Evolutionary conservation across 2,888 invertebrate genomes (phyloP), one percentile per base, ranked within the genome.

Genomic region (Tetranychus piercei): DNA sequence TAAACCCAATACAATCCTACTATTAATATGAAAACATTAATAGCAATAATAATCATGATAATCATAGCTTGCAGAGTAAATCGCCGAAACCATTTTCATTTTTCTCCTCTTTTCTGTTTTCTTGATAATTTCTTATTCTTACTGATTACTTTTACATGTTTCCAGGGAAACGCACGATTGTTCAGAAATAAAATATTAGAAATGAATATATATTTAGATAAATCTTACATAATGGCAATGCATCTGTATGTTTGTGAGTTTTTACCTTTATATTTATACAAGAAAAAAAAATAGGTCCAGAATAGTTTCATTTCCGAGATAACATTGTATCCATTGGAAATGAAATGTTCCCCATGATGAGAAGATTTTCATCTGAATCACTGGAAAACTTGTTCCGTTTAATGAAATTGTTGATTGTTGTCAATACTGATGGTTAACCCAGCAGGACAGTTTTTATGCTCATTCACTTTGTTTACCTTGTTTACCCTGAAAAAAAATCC

Each of bases 141-240:
- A 9, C 55, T 55, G 55, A 55, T 55, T 55, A 55, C 55, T 15
- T 15, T 55, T 7, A 55, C 55, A 55, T 55, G 55, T 55, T 55
- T 55, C 55, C 55, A 55, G 55, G 55, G 55, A 55, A 55, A 55
- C 55, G 55, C 55, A 55, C 55, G 55, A 55, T 55, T 55, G 55
- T 55, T 45, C 1, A 34, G 0, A 34, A 34, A 34, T 4, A 34
- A 2, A 34, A 34, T 34, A 34, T 34, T 4, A 34, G 34, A 34
- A 34, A 34, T 34, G 34, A 34, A 34, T 34, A 34, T 5, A 34
- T 34, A 3, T 34, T 5, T 34, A 4, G 34, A 34, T 34, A 34
- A 34, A 34, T 34, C 34, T 34, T 34, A n/a, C n/a, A n/a, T n/a
- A 34, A 34, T 34, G 34, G 34, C 34, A 34, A 34, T 34, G 4